These are phyloP conservation scores for Aethes cnicana DNA, from an alignment of 2,888 invertebrate species.

Conservation along the genomic window DNA sequence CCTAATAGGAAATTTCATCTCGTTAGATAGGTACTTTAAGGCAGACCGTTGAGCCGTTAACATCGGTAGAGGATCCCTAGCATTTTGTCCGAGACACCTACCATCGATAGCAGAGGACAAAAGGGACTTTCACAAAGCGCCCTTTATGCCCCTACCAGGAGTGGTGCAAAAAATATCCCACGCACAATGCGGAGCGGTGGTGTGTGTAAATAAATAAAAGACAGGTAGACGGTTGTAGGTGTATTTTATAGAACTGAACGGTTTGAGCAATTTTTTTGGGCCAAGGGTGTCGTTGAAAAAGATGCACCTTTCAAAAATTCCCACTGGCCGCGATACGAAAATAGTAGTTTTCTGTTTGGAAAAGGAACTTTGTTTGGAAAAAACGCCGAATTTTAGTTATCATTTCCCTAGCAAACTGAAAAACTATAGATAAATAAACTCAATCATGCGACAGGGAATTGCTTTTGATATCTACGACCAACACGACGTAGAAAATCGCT, in stretches of 20 bases:
- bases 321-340: slow-evolving; percentile 47
- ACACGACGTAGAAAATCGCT: too few relatives aligned
- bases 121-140: slow-evolving; percentile 56
- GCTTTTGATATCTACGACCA: too few relatives aligned
- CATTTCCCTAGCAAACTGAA: too few relatives aligned
- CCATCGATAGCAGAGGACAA: slow-evolving; percentile 27
- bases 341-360: too few relatives aligned
- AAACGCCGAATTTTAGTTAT: too few relatives aligned
- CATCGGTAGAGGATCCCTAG: slow-evolving; percentile 12
- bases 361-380: too few relatives aligned
- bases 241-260: slow-evolving; percentile 63
- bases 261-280: slow-evolving; percentile 50
- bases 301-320: slow-evolving; percentile 74
- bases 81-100: slow-evolving; percentile 28
- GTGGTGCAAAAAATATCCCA: slow-evolving; percentile 57
- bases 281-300: slow-evolving; percentile 42
- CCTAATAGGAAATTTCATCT: too few relatives aligned
- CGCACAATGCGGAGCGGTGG: slow-evolving; percentile 62
- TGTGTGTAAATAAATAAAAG: slow-evolving; percentile 74
- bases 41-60: slow-evolving; percentile 5
- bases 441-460: too few relatives aligned
- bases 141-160: slow-evolving; percentile 56
- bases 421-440: too few relatives aligned
- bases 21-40: not conserved
- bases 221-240: slow-evolving; percentile 80